These are phyloP conservation scores for Callimorpha dominula DNA, from an alignment of 2,888 invertebrate genomes.

Conservation along the genomic window DNA sequence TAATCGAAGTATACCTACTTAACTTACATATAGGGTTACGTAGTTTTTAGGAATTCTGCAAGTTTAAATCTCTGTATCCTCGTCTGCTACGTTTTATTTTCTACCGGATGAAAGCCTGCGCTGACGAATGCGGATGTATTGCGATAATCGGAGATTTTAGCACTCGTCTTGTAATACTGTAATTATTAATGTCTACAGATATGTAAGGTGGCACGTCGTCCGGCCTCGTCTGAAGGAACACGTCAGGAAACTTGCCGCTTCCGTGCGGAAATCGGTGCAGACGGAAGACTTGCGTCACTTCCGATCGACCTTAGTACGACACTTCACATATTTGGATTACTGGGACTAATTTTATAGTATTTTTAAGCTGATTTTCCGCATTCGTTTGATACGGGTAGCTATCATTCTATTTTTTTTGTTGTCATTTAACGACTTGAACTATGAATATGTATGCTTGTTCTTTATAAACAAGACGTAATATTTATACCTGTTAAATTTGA, in stretches of 20 bases:
- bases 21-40: not conserved
- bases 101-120: not conserved
- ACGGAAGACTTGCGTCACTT: constrained; percentile 70
- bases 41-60: not conserved
- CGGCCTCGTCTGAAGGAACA: constrained; percentile 65
- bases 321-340: constrained; percentile 39
- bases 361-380: constrained; percentile 25
- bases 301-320: constrained; percentile 58
- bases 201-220: constrained; percentile 54
- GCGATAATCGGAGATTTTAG: not conserved
- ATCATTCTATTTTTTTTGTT: constrained; percentile 11
- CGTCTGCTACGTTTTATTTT: not conserved
- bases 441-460: constrained; percentile 2
- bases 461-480: not conserved
- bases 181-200: constrained; percentile 29
- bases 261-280: constrained; percentile 76
- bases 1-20: not conserved
- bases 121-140: not conserved
- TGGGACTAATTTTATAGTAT: constrained; percentile 30
- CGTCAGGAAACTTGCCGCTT: constrained; percentile 74
- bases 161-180: constrained; percentile 24
- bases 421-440: not conserved
- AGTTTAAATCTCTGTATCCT: not conserved
- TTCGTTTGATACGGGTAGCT: constrained; percentile 17
- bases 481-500: not conserved